A percentile compares a stretch with the other conserved stretches of the same genome.
These are phyloP conservation scores for Myotis myotis DNA, from an alignment of 2,797 vertebrate genomes.

Conservation along the genomic window DNA sequence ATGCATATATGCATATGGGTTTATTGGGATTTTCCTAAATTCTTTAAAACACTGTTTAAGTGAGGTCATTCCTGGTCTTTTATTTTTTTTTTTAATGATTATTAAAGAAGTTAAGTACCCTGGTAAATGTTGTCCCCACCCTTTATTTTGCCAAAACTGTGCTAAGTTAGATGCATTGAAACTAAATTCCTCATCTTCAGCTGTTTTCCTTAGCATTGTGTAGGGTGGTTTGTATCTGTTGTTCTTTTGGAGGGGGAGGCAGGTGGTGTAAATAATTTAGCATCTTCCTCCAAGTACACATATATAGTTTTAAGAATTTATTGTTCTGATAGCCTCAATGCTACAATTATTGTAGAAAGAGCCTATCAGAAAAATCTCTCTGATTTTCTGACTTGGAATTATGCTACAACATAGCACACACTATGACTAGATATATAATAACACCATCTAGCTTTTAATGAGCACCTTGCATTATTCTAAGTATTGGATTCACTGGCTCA, in stretches of 20 bases:
- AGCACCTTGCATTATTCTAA: neutral
- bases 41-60: constrained; percentile 24
- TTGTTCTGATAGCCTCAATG: neutral
- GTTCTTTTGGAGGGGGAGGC: neutral
- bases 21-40: constrained; percentile 9
- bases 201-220: neutral
- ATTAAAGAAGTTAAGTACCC: neutral
- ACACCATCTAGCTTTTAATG: neutral
- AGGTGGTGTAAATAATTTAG: neutral
- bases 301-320: neutral
- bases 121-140: neutral
- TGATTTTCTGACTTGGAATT: neutral
- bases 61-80: neutral
- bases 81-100: neutral
- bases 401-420: neutral
- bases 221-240: neutral
- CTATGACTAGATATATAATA: neutral
- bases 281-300: neutral
- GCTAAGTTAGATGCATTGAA: neutral
- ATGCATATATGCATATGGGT: too few species aligned
- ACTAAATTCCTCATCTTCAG: neutral
- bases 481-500: neutral
- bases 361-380: neutral
- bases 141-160: neutral
- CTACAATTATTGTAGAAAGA: neutral